A percentile compares a stretch with the other conserved stretches of the same genome.
These are phyloP conservation scores for Ibycter americanus DNA, from an alignment of 2,797 vertebrate species.

Conservation along the genomic window DNA sequence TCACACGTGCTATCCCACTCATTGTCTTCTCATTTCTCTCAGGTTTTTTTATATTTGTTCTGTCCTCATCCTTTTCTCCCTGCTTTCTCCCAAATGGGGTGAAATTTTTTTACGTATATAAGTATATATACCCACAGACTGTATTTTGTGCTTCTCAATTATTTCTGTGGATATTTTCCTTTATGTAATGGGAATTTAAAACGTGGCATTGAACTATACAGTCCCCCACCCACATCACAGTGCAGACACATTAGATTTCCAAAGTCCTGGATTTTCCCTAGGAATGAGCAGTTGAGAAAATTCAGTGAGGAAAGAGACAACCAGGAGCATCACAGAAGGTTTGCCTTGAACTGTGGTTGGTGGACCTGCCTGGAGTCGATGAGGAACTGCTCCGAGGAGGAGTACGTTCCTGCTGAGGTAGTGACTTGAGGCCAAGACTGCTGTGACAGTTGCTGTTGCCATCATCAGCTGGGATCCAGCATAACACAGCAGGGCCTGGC, in stretches of 20 bases:
- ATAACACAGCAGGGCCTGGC: background rate
- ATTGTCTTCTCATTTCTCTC: background rate
- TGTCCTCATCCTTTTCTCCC: background rate
- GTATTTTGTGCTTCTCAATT: background rate
- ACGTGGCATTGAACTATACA: background rate
- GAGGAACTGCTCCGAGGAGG: background rate
- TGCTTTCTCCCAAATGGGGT: background rate
- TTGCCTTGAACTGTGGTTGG: background rate
- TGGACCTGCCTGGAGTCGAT: background rate
- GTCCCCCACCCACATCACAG: fast-evolving
- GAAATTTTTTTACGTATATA: background rate
- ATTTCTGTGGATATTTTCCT: background rate
- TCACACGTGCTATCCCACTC: constrained; percentile 57
- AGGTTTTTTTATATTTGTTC: background rate
- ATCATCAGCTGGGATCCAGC: background rate
- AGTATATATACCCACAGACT: background rate
- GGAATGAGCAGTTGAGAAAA: background rate
- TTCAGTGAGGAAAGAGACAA: background rate
- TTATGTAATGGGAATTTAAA: background rate
- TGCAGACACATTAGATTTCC: background rate
- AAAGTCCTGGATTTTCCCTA: background rate
- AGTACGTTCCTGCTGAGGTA: background rate
- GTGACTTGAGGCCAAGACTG: background rate
- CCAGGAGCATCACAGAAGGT: background rate
- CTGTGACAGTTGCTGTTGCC: background rate